Evolutionary conservation across 2,797 vertebrate species (phyloP).

Genomic region (Rhinogobio ventralis): DNA sequence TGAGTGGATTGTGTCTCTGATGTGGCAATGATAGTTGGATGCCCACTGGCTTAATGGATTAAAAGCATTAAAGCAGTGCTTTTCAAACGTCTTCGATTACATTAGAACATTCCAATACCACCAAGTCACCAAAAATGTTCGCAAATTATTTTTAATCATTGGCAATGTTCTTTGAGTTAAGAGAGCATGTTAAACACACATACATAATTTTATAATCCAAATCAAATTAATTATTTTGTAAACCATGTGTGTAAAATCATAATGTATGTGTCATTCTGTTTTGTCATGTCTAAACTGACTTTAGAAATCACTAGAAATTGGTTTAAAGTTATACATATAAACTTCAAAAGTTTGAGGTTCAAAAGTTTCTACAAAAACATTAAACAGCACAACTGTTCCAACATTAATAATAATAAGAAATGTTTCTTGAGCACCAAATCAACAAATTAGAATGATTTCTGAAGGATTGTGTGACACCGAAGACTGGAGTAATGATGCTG

Average conservation of each 20-base stretch:
- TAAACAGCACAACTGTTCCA: background rate
- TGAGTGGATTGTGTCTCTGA: constrained; percentile 2
- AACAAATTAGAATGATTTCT: background rate
- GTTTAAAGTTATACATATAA: background rate
- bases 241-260: background rate
- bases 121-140: background rate
- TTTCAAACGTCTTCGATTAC: background rate
- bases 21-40: background rate
- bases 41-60: constrained; percentile 12
- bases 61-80: constrained; percentile 11
- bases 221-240: background rate
- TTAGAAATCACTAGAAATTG: background rate
- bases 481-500: background rate
- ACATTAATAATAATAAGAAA: background rate
- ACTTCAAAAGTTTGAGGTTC: background rate
- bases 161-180: background rate
- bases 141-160: background rate
- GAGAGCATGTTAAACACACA: background rate
- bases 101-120: background rate
- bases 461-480: background rate
- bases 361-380: background rate
- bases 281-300: background rate
- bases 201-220: background rate
- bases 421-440: background rate
- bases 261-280: background rate